Conservation (phyloP, 2,797 vertebrate species). For the Lacerta agilis region DNA sequence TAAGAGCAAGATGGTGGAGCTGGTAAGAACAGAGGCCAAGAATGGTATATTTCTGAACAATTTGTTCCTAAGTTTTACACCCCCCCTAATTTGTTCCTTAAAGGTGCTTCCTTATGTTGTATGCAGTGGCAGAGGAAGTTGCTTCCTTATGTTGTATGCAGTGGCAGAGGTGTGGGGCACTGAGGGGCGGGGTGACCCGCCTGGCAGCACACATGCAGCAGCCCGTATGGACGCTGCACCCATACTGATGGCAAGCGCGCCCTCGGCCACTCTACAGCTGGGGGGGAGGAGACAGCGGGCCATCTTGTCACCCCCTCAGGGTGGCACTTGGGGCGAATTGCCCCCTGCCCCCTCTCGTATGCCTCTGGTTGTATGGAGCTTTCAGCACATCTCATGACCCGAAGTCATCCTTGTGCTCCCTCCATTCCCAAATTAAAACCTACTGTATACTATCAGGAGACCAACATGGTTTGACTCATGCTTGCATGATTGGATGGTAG, state of each 20-base stretch:
- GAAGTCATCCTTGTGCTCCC: neutral
- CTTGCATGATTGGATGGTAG: neutral
- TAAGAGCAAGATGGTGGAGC: neutral
- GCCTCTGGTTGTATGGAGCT: neutral
- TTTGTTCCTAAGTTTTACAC: neutral
- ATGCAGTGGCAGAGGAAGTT: neutral
- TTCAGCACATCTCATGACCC: neutral
- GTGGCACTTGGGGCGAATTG: too few species aligned
- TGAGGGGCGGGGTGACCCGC: too few species aligned
- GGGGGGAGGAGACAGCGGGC: too few species aligned
- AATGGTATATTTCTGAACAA: neutral
- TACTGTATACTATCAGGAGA: neutral
- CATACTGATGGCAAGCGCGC: too few species aligned
- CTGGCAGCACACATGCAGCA: fast-evolving
- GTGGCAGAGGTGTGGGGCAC: too few species aligned
- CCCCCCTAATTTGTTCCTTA: neutral
- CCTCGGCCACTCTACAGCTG: too few species aligned
- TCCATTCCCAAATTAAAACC: neutral
- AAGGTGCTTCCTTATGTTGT: neutral
- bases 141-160: too few species aligned
- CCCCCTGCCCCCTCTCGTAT: too few species aligned
- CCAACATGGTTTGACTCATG: neutral
- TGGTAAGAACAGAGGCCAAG: neutral
- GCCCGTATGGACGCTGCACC: too few species aligned
- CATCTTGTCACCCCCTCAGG: too few species aligned